phyloP scores from a whole-genome alignment of 2,113 vertebrate species.

The Ploceus nigricollis region DNA sequence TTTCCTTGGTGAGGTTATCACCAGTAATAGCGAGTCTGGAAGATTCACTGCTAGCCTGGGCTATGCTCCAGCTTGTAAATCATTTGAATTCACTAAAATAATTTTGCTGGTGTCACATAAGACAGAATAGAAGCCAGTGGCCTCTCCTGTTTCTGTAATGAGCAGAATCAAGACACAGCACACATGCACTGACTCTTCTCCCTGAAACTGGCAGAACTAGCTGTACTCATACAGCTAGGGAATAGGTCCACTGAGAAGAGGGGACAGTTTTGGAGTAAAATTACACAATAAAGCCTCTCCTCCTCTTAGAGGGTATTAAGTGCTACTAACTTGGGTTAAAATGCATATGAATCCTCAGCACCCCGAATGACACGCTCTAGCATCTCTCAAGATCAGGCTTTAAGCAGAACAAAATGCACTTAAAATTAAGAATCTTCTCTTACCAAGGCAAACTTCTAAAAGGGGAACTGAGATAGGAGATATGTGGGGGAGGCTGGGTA shows the following conservation, averaged over 20 bases:
- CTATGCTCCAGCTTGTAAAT: neutral
- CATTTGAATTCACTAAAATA: neutral
- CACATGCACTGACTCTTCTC: neutral
- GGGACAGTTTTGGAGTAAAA: neutral
- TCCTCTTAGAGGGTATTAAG: neutral
- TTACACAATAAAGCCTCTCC: neutral
- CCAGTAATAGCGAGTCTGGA: neutral
- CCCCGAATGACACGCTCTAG: neutral
- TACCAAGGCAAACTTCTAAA: neutral
- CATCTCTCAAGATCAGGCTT: neutral
- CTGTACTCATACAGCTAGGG: neutral
- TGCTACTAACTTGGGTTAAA: neutral
- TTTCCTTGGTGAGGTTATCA: neutral
- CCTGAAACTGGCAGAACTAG: neutral
- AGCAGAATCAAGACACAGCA: neutral
- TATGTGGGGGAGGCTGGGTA: neutral
- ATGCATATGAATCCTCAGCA: neutral
- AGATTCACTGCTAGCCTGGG: neutral
- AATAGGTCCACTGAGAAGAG: neutral
- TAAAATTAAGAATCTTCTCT: neutral
- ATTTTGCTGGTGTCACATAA: neutral
- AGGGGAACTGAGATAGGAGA: neutral
- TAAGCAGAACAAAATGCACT: neutral
- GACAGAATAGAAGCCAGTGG: neutral
- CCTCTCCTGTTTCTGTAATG: neutral